These are phyloP conservation scores for Harpagoxenus sublaevis DNA, from an alignment of 2,888 invertebrate species.

Conservation along the genomic window DNA sequence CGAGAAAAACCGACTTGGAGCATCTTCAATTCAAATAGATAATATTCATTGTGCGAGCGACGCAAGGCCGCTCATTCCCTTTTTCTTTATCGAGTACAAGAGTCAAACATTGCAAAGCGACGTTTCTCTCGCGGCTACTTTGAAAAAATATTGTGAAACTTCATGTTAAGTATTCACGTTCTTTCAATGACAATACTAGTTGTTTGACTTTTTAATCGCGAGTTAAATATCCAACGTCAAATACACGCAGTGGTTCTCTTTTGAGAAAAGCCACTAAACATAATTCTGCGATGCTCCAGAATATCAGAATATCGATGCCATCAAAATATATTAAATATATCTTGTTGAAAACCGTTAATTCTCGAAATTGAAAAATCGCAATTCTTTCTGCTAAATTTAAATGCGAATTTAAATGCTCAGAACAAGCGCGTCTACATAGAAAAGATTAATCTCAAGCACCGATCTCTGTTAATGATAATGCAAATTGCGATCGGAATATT, in stretches of 20 bases:
- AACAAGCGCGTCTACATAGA: not conserved
- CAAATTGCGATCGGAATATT: not conserved
- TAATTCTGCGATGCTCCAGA: not conserved
- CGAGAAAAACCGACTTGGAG: not conserved
- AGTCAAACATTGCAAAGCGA: not conserved
- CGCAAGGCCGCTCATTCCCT: not conserved
- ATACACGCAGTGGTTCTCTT: not conserved
- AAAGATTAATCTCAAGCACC: not conserved
- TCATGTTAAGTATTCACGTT: no score
- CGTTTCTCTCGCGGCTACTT: not conserved
- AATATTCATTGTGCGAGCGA: not conserved
- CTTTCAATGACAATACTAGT: not conserved
- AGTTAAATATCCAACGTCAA: not conserved
- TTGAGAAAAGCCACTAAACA: not conserved
- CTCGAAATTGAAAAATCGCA: not conserved
- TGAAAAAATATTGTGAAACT: not conserved
- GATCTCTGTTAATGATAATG: no score
- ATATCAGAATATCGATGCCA: not conserved
- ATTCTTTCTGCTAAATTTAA: not conserved
- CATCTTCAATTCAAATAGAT: not conserved
- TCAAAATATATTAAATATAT: not conserved
- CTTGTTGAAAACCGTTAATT: not conserved
- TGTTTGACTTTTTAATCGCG: not conserved
- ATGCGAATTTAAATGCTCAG: not conserved
- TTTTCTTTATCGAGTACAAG: conserved; percentile 5